phyloP scores from a whole-genome alignment of 2,797 vertebrate genomes.

The Psittacula derbiana region DNA sequence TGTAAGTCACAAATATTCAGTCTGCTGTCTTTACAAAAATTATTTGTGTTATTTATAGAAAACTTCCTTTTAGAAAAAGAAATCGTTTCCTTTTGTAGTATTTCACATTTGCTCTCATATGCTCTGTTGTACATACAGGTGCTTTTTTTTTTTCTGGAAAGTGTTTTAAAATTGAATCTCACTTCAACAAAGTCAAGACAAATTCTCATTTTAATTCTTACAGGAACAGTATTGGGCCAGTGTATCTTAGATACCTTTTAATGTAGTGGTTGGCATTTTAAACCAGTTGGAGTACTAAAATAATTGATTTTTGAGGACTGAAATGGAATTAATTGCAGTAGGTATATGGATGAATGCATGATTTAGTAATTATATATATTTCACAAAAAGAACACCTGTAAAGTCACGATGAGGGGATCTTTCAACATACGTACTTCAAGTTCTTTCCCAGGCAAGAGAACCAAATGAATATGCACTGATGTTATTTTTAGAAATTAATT shows the following conservation, averaged over 20 bases:
- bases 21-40: background rate
- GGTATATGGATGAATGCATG: background rate
- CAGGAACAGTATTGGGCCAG: background rate
- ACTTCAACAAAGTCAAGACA: background rate
- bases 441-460: background rate
- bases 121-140: background rate
- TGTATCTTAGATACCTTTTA: background rate
- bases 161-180: background rate
- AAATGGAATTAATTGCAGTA: constrained; percentile 6
- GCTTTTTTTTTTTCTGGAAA: background rate
- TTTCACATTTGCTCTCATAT: background rate
- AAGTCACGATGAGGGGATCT: background rate
- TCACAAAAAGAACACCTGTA: background rate
- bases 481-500: background rate
- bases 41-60: background rate
- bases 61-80: background rate
- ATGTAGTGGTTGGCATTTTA: background rate
- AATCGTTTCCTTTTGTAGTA: background rate
- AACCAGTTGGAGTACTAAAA: background rate
- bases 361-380: background rate
- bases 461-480: background rate
- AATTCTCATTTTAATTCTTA: background rate
- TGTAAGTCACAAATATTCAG: background rate
- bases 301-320: background rate
- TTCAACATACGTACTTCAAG: background rate